Evolutionary conservation across 35 echinoderm and acorn worm genomes (phyloP).

Genomic region (Heliocidaris erythrogramma): DNA sequence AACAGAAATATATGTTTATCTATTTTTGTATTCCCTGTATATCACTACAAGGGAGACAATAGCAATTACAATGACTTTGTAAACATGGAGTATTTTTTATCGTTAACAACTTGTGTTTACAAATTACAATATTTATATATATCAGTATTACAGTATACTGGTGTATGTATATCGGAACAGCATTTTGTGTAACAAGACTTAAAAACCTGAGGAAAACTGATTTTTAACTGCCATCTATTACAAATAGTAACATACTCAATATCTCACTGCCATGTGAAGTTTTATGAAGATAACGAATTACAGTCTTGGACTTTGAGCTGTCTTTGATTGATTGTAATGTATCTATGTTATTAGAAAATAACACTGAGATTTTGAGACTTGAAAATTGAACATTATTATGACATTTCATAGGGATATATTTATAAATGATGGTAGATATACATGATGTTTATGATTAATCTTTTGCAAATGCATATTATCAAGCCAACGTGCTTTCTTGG

Average conservation of each 20-base stretch:
- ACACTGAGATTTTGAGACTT: background rate
- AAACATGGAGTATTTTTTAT: too few species aligned
- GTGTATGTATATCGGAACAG: background rate
- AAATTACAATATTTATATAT: too few species aligned
- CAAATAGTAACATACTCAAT: background rate
- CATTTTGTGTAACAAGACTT: background rate
- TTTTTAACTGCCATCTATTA: background rate
- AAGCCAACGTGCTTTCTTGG: slow-evolving; percentile 35
- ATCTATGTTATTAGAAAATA: background rate
- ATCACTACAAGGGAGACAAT: too few species aligned
- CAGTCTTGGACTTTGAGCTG: background rate
- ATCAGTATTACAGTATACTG: background rate
- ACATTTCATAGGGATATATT: background rate
- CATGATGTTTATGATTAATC: background rate
- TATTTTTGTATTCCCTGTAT: background rate
- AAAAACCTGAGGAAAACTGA: background rate
- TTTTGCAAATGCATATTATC: slow-evolving; percentile 23
- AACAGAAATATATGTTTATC: background rate
- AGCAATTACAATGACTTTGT: too few species aligned
- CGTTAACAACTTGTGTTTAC: too few species aligned
- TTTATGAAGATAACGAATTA: background rate
- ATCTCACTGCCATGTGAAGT: background rate
- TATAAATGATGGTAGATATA: slow-evolving; percentile 1
- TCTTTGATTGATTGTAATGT: background rate
- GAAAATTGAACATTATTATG: background rate